phyloP scores from a whole-genome alignment of 2,888 invertebrate genomes.

The Minunthozetes semirufus region DNA sequence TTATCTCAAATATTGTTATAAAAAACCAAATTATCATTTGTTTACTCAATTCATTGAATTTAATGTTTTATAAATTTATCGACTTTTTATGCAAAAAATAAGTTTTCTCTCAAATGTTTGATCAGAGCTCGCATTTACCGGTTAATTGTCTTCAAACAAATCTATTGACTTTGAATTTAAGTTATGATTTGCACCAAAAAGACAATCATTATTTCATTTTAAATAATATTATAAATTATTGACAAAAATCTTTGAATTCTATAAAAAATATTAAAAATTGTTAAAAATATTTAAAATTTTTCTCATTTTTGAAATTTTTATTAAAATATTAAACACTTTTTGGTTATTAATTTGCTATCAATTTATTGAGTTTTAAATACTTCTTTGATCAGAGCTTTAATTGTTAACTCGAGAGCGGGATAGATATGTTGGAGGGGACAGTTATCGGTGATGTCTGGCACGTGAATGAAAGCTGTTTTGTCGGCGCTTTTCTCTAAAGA shows the following conservation, averaged over 20 bases:
- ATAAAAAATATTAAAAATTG: background rate
- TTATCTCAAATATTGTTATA: too few species aligned
- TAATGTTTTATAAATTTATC: too few species aligned
- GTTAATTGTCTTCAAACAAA: too few species aligned
- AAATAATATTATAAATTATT: background rate
- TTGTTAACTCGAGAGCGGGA: conserved; percentile 15
- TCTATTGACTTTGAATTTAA: too few species aligned
- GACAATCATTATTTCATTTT: background rate
- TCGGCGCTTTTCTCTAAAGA: conserved; percentile 16
- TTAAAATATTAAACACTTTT: background rate
- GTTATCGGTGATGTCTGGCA: conserved; percentile 9
- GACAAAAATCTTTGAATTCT: background rate
- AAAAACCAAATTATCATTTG: too few species aligned
- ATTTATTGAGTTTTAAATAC: background rate
- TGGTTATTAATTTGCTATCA: background rate
- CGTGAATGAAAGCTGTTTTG: conserved; percentile 34
- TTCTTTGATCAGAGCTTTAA: conserved; percentile 13
- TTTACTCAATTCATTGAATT: too few species aligned
- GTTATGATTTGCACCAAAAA: background rate
- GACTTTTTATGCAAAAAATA: too few species aligned
- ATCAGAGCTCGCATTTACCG: too few species aligned
- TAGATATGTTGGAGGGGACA: conserved; percentile 2
- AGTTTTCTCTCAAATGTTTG: too few species aligned
- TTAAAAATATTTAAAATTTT: background rate
- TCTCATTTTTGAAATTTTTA: background rate